Conservation (phyloP, 2,113 vertebrate species). For the Cranoglanis bouderius region DNA sequence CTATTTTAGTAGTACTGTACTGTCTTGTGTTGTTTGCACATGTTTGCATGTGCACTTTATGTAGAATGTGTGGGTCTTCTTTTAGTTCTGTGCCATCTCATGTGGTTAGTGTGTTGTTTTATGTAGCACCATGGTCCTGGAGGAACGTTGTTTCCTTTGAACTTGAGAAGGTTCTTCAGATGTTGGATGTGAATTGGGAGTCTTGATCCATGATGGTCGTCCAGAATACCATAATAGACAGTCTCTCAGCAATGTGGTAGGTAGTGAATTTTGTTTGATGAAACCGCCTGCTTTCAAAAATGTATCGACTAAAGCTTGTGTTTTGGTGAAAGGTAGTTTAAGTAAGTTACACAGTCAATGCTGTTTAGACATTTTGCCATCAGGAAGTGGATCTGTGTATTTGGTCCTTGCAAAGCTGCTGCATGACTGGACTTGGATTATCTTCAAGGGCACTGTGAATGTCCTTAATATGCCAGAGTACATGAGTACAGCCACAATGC, state of each 20-base stretch:
- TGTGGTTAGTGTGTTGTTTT: no score
- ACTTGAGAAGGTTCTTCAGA: not conserved
- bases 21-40: no score
- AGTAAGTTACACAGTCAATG: not conserved
- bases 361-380: not conserved
- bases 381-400: not conserved
- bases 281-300: not conserved
- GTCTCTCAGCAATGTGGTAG: not conserved
- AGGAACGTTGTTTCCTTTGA: no score
- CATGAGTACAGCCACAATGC: not conserved
- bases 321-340: not conserved
- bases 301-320: not conserved
- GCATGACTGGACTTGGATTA: not conserved
- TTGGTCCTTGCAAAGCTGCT: not conserved
- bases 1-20: no score
- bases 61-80: no score
- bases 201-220: not conserved
- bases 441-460: not conserved
- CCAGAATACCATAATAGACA: not conserved
- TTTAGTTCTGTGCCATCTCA: no score
- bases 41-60: no score
- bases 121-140: no score
- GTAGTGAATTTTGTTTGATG: not conserved
- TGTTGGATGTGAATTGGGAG: not conserved
- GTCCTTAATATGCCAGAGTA: not conserved